Conservation (phyloP, 2,888 invertebrate genomes). For the Mythimna loreyi region DNA sequence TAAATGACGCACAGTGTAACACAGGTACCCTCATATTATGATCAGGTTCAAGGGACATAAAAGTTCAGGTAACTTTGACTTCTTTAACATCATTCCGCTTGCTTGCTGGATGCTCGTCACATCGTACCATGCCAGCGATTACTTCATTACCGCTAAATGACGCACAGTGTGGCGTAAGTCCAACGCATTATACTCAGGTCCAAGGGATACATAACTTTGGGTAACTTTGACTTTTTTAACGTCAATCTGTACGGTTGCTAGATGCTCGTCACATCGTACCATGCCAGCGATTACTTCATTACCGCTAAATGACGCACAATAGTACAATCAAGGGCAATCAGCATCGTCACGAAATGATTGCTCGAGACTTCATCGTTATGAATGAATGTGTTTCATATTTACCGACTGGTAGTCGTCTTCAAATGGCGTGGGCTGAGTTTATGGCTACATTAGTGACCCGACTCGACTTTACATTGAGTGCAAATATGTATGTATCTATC, state of each 20-base stretch:
- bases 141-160: constrained; percentile 70
- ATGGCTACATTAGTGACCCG: too few species aligned
- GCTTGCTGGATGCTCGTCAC: constrained; percentile 27
- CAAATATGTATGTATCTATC: too few species aligned
- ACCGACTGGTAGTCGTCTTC: constrained; percentile 13
- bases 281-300: constrained; percentile 70
- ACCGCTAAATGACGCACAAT: constrained; percentile 67
- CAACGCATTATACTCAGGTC: too few species aligned
- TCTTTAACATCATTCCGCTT: constrained; percentile 42
- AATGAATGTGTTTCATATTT: constrained; percentile 39
- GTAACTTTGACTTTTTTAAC: constrained; percentile 30
- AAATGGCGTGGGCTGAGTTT: background rate
- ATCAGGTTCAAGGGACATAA: too few species aligned
- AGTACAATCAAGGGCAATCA: constrained; percentile 63
- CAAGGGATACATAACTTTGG: background rate
- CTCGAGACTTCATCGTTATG: constrained; percentile 15
- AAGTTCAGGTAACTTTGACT: background rate
- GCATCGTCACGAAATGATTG: constrained; percentile 57
- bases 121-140: constrained; percentile 64
- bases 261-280: constrained; percentile 45
- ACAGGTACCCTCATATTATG: too few species aligned
- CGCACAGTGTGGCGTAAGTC: too few species aligned
- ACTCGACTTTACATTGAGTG: too few species aligned
- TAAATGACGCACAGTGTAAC: constrained; percentile 68
- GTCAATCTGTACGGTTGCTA: constrained; percentile 20